Base-by-base conservation (phyloP, 2,888 invertebrate species). In the Coelopa pilipes region DNA sequence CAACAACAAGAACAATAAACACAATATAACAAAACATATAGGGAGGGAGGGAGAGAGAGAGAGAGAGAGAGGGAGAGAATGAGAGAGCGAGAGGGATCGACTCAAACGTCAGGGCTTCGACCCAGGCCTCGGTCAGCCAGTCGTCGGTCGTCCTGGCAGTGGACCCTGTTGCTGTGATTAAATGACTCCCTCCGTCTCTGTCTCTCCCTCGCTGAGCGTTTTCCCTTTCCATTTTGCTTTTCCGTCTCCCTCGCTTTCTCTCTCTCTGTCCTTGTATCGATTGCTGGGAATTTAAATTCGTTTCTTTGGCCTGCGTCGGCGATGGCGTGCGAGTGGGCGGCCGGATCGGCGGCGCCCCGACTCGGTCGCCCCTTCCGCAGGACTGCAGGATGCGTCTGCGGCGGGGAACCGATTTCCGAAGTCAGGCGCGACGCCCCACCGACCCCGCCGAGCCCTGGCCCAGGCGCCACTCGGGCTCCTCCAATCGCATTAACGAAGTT, bases 211-310 rank as follows among this genome's bases (percentile, higher is more conserved):
- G 49, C 53, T 34, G 34, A 34, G 7, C 34, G 4, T 34, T 34
- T 34, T 34, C 34, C 7, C 4, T 7, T 7, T 34, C 34, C 2
- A n/a, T n/a, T n/a, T n/a, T n/a, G n/a, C 34, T 34, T 34, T 34
- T 34, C 34, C 7, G 34, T 7, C 34, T 34, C 34, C 2, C 34
- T 34, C 34, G 2, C 34, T 34, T 2, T 34, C 34, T 34, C 34
- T 34, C 34, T 7, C 7, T 34, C 34, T 34, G 34, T 34, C 4
- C 12, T 5, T 45, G 45, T 62, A 62, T 62, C 34, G 62, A 62
- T 62, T 62, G 62, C 62, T 62, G 45, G 24, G 34, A n/a, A 62
- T 62, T 62, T 62, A 62, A 62, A 62, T 62, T 24, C 34, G 34
- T 62, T 34, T 62, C 13, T 34, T 45, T 45, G 34, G 34, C 34